Conservation (phyloP, 2,113 vertebrate genomes). For the Epinephelus cyanopodus region DNA sequence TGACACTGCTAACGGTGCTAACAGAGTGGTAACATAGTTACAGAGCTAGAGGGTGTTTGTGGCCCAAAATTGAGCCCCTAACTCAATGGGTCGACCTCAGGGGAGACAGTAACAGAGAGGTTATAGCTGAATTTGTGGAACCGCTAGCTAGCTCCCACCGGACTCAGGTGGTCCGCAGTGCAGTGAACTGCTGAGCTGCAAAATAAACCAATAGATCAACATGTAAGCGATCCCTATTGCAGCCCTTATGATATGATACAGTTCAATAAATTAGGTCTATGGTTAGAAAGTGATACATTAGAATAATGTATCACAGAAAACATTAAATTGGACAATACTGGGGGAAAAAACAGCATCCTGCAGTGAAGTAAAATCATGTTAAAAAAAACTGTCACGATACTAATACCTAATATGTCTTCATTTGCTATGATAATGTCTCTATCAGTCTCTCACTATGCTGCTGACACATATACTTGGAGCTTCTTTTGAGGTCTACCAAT, state of each 20-base stretch:
- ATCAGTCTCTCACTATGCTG: neutral
- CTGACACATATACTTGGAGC: constrained; percentile 2
- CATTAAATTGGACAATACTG: neutral
- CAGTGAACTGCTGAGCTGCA: too few species aligned
- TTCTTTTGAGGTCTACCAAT: constrained; percentile 19
- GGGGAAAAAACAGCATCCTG: neutral
- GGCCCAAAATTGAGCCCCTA: too few species aligned
- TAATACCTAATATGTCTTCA: neutral
- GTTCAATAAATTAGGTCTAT: neutral
- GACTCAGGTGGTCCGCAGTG: too few species aligned
- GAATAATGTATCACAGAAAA: constrained; percentile 8
- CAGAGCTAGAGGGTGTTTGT: too few species aligned
- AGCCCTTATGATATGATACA: neutral
- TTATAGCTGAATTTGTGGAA: too few species aligned
- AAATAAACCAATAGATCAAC: too few species aligned
- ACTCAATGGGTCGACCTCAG: too few species aligned
- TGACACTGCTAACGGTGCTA: too few species aligned
- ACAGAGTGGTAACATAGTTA: too few species aligned
- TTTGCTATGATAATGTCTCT: neutral
- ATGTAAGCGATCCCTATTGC: neutral
- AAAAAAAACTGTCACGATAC: neutral
- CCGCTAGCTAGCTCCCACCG: too few species aligned
- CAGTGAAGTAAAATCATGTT: neutral
- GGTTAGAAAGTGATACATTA: neutral
- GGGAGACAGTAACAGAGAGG: too few species aligned